Conservation (phyloP, 2,888 invertebrate species). For the Pseudanteris insignis region DNA sequence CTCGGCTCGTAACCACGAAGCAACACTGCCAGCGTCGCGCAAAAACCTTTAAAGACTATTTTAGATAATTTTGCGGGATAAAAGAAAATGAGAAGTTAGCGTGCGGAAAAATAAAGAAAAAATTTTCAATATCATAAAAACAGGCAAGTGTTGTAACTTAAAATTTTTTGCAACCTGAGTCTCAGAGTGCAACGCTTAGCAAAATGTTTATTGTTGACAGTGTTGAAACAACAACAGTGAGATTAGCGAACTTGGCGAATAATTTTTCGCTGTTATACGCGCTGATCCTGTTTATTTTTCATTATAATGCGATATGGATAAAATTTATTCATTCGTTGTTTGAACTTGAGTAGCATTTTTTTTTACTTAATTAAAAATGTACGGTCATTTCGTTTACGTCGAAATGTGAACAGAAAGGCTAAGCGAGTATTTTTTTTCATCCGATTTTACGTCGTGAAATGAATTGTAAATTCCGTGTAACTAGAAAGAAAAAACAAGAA, state of each 20-base stretch:
- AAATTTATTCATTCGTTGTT: constrained; percentile 18
- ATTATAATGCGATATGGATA: constrained; percentile 8
- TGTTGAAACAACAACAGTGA: constrained; percentile 11
- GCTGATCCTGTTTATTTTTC: constrained; percentile 20
- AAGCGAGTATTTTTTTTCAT: not conserved
- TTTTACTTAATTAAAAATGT: constrained; percentile 7
- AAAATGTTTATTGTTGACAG: constrained; percentile 26
- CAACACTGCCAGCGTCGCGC: no score
- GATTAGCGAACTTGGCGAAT: constrained; percentile 22
- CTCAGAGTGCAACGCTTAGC: no score
- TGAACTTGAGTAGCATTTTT: constrained; percentile 5
- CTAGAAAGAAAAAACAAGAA: no score
- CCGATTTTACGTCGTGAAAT: not conserved
- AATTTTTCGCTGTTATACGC: constrained; percentile 15
- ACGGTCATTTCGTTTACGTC: constrained; percentile 2
- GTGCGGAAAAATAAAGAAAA: constrained; percentile 5
- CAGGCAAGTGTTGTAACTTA: no score
- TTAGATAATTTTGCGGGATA: constrained; percentile 26
- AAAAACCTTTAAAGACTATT: no score
- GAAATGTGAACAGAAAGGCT: no score
- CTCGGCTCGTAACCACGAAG: no score
- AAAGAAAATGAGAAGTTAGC: constrained; percentile 17
- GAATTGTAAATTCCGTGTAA: no score
- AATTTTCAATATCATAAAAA: no score
- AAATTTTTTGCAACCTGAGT: no score